Evolutionary conservation across 2,113 vertebrate species (phyloP).

Genomic region (Vidua macroura): DNA sequence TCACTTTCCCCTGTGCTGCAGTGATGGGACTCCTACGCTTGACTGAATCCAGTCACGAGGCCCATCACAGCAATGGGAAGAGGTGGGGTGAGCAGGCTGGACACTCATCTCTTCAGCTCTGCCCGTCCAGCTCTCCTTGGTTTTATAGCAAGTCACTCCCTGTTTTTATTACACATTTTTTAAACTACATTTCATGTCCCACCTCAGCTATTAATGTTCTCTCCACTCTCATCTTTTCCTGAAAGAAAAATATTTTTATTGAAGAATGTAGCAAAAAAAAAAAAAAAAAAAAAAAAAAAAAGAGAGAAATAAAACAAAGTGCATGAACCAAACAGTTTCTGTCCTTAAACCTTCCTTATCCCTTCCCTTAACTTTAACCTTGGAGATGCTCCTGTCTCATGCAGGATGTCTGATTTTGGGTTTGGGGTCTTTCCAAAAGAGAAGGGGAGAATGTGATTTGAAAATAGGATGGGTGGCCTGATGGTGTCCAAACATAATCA

Average conservation of each 20-base stretch:
- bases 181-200: background rate
- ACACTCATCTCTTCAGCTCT: background rate
- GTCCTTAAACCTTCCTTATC: background rate
- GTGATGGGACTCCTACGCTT: background rate
- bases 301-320: background rate
- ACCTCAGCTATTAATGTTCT: background rate
- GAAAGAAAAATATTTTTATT: background rate
- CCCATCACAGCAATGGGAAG: background rate
- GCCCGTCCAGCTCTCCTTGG: background rate
- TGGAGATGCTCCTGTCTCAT: background rate
- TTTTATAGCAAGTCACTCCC: background rate
- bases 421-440: slow-evolving; percentile 28
- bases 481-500: background rate
- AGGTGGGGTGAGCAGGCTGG: background rate
- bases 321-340: background rate
- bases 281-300: too few species aligned
- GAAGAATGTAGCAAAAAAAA: background rate
- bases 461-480: slow-evolving; percentile 18
- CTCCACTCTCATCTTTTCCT: background rate
- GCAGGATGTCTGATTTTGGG: background rate
- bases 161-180: slow-evolving; percentile 15
- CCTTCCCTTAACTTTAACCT: background rate
- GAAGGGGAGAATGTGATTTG: background rate
- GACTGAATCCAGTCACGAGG: background rate
- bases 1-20: background rate